Base-by-base conservation (phyloP, 35 echinoderm and acorn worm species). In the Stichopus chloronotus region DNA sequence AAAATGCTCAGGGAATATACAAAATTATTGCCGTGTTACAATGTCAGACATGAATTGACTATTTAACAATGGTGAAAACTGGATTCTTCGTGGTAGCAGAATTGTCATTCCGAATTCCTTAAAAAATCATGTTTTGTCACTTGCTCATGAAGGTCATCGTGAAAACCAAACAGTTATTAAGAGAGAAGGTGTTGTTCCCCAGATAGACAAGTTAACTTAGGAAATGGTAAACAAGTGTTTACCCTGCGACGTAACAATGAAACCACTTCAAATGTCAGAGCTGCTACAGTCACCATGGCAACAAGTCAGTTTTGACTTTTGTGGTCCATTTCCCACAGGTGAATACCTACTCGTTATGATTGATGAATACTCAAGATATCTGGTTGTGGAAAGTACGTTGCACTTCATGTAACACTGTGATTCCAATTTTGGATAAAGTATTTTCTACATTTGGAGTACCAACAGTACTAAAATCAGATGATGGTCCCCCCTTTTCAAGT, bases 401-500 rank as follows among this genome's bases (percentile, higher is more conserved):
- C 17, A 69, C 59, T 12, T 90, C 87, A 3, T 4, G 58, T 25
- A 69, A 90, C 4, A 9, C 87, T 3, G 55, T 57, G 12, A 90
- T 90, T 74, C 87, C 87, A 3, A 90, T 4, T 8, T n/a, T 90
- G 5, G 87, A 90, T 20, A 68, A 74, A 9, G 17, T 71, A 11
- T 90, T 90, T 25, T 65, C 87, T 10, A 69, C 59, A 69, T 90
- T 90, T 74, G 87, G 87, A 6, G 53, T 90, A 3, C 59, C 87
- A 10, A 14, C 63, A 90, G 23, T 63, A 69, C 58, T 90, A 58
- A 90, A 90, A 68, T 25, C 87, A 60, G 96, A 97, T 78, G 95
- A 97, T 72, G 94, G 96, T 57, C 96, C 96, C 56, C 96, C 96
- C 16, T 96, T 94, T 71, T 77, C 93, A 91, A 20, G 63, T 5